Conservation (phyloP, 2,797 vertebrate genomes). For the Spinus pinus region DNA sequence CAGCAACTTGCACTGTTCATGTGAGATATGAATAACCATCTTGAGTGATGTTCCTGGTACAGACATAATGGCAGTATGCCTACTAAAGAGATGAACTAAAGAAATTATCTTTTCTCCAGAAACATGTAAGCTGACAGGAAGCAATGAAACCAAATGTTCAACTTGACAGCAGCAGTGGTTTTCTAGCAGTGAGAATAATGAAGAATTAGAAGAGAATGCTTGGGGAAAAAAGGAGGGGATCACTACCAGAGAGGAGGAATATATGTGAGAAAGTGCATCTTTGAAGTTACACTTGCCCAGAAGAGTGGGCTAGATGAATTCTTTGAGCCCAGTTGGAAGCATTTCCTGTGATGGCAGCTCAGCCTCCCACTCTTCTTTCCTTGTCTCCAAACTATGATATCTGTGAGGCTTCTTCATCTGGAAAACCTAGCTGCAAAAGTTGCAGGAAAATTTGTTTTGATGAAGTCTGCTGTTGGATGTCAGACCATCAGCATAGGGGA, state of each 20-base stretch:
- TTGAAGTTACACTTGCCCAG: background rate
- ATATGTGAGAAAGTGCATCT: background rate
- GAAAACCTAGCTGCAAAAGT: background rate
- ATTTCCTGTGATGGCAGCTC: background rate
- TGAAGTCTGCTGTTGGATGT: background rate
- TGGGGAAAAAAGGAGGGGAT: background rate
- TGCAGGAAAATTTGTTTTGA: background rate
- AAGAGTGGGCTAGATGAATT: background rate
- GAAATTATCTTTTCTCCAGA: background rate
- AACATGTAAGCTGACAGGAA: background rate
- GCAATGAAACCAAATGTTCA: background rate
- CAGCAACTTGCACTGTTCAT: background rate
- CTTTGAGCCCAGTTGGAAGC: background rate
- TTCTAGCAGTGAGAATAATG: background rate
- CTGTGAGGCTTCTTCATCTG: background rate
- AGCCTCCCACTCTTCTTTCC: background rate
- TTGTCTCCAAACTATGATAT: background rate
- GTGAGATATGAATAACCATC: background rate
- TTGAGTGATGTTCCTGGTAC: background rate
- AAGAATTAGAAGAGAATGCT: background rate
- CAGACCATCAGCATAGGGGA: background rate
- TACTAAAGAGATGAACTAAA: background rate
- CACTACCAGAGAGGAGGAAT: background rate
- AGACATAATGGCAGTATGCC: background rate
- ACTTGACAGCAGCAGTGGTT: background rate